A percentile compares a stretch with the other conserved stretches of the same genome.
Conservation (phyloP, 2,888 invertebrate species). For the Nymphalis c-album region DNA sequence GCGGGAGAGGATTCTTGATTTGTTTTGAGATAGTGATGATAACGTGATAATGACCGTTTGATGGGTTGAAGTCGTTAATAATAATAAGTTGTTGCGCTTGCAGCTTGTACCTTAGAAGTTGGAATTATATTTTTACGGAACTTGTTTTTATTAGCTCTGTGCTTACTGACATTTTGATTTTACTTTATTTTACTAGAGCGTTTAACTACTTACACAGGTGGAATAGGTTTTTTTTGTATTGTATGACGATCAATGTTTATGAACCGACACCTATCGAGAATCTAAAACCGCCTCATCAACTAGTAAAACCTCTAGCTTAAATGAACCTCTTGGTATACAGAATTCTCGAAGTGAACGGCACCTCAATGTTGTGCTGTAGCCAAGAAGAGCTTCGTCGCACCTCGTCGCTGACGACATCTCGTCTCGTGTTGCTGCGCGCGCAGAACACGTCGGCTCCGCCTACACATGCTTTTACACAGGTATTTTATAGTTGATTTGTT, state of each 20-base stretch:
- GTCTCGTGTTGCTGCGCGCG: slow-evolving; percentile 83
- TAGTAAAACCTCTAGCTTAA: not conserved
- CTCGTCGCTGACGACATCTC: slow-evolving; percentile 83
- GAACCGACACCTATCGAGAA: no score
- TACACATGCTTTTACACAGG: slow-evolving; percentile 62
- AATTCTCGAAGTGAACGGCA: slow-evolving; percentile 91
- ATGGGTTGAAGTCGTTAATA: not conserved
- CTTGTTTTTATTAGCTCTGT: no score
- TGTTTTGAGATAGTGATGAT: not conserved
- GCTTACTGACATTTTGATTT: no score
- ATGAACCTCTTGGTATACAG: slow-evolving; percentile 61
- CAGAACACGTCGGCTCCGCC: slow-evolving; percentile 33
- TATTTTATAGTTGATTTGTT: slow-evolving; percentile 31
- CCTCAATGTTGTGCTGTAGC: slow-evolving; percentile 85
- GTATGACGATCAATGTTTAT: no score
- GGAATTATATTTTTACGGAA: no score
- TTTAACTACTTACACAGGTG: no score
- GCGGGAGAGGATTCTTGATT: not conserved
- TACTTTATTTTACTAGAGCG: no score
- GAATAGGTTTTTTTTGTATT: no score
- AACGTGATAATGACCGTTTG: not conserved
- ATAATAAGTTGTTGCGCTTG: no score
- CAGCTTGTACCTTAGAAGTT: no score
- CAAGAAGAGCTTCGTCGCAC: slow-evolving; percentile 87
- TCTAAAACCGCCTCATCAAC: no score